Base-by-base conservation (phyloP, 2,888 invertebrate species). In the Eretmocerus hayati region DNA sequence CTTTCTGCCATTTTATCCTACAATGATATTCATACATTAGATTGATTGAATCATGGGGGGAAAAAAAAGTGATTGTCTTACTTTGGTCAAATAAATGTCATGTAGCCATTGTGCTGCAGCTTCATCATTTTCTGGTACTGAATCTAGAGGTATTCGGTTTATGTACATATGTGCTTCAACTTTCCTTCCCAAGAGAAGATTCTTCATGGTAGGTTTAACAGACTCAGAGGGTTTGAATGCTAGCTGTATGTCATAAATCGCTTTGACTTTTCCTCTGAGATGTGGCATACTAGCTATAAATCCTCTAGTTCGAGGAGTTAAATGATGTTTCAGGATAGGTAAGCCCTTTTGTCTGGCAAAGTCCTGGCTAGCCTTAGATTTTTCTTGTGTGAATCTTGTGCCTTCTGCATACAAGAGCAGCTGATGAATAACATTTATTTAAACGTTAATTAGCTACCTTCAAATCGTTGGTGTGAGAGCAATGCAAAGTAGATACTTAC, bases 261-360 rank as follows among this genome's bases (percentile, higher is more conserved):
- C 89, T 4, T 84, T 83, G 57, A 88, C 83, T 71, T 86, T 87
- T 42, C 81, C 87, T 64, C 84, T 81, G 69, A 95, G 80, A 57
- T 85, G 81, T 46, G 85, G 84, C 60, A 93, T 75, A 67, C 91
- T 91, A 44, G 90, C 85, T 1, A 84, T 85, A 67, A 96, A 96
- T 2, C 96, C 96, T 72, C 87, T 87, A n/a, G 94, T 90, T 53
- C 95, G 80, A n/a, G 96, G 95, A 21, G 90, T 84, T 41, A 96
- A 77, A 67, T 94, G 93, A 67, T 95, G 85, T 64, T 92, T 90
- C 22, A 95, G 75, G 56, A 82, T 75, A 0, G 90, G 85, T 60
- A 94, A 79, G 57, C 90, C 90, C 63, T 89, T 88, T 60, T 90
- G 85, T 62, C 79, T 78, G 1, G 94, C 92, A 68, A 94, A 91